Percentiles rank a stretch among this genome's conserved stretches.
Evolutionary conservation across 2,888 invertebrate species (phyloP).

Genomic region (Apotomis turbidana): DNA sequence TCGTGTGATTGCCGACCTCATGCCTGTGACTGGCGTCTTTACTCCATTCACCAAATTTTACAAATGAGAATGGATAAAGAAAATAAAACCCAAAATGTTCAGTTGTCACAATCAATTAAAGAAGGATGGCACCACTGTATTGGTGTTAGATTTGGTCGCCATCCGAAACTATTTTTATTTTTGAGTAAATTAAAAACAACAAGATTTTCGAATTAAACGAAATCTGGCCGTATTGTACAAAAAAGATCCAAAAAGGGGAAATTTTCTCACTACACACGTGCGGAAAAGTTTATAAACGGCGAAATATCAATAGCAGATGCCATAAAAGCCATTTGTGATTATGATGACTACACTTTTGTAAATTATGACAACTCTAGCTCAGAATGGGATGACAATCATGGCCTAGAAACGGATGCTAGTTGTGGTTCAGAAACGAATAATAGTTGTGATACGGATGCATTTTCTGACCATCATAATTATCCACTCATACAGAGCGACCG

Average conservation of each 20-base stretch:
- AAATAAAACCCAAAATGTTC: neutral
- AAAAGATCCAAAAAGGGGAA: neutral
- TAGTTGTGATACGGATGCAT: no score
- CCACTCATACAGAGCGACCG: no score
- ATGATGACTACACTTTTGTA: neutral
- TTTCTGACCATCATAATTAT: no score
- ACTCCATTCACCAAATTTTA: neutral
- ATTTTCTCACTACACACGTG: neutral
- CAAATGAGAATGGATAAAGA: neutral
- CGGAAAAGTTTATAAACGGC: neutral
- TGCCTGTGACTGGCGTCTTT: neutral
- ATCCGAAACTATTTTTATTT: slow-evolving; percentile 4
- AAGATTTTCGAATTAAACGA: neutral
- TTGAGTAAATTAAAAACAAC: neutral
- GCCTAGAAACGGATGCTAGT: no score
- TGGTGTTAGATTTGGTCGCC: slow-evolving; percentile 1
- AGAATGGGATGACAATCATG: neutral
- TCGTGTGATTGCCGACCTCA: no score
- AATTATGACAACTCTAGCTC: slow-evolving; percentile 5
- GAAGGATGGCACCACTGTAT: slow-evolving; percentile 1
- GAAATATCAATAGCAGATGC: neutral
- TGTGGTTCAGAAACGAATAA: no score
- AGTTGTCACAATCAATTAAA: neutral
- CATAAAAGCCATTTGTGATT: neutral
- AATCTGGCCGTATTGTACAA: neutral